Conservation (phyloP, 1,140 invertebrate species). For the Macrobrachium rosenbergii region DNA sequence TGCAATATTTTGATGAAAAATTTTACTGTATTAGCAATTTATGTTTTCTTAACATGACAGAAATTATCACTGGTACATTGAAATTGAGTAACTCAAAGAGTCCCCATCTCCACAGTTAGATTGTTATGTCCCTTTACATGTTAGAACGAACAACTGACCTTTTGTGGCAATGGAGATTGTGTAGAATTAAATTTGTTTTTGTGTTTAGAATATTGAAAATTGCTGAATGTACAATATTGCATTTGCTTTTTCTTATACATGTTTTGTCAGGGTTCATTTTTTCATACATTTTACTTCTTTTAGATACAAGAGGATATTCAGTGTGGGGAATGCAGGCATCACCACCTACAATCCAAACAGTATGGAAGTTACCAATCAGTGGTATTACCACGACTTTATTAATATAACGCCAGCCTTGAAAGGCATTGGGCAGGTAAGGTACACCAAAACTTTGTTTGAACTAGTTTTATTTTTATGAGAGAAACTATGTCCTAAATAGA, state of each 20-base stretch:
- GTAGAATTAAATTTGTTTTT: background rate
- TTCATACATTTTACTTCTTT: conserved; percentile 49
- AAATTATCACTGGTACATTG: too few relatives aligned
- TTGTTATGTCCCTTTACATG: too few relatives aligned
- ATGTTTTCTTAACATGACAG: too few relatives aligned
- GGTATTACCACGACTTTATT: conserved; percentile 87
- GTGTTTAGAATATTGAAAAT: background rate
- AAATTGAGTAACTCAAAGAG: too few relatives aligned
- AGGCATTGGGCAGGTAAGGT: conserved; percentile 70
- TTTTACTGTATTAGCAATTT: too few relatives aligned
- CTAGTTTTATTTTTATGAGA: background rate
- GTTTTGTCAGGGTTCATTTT: background rate
- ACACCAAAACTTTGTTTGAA: background rate
- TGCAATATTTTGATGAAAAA: too few relatives aligned
- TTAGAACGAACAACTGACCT: too few relatives aligned
- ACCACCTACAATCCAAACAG: conserved; percentile 96
- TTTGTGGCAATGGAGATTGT: too few relatives aligned
- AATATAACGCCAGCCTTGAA: conserved; percentile 78
- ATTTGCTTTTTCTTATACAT: background rate
- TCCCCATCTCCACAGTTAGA: too few relatives aligned
- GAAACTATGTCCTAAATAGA: background rate
- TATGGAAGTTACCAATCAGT: conserved; percentile 97
- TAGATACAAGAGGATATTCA: conserved; percentile 97
- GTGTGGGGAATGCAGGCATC: conserved; percentile 93
- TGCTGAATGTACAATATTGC: too few relatives aligned